Evolutionary conservation across 30 jellyfish, hydroid and myxozoan genomes (phyloP), one percentile per base, ranked within the genome.

Genomic region (Pelagia noctiluca): DNA sequence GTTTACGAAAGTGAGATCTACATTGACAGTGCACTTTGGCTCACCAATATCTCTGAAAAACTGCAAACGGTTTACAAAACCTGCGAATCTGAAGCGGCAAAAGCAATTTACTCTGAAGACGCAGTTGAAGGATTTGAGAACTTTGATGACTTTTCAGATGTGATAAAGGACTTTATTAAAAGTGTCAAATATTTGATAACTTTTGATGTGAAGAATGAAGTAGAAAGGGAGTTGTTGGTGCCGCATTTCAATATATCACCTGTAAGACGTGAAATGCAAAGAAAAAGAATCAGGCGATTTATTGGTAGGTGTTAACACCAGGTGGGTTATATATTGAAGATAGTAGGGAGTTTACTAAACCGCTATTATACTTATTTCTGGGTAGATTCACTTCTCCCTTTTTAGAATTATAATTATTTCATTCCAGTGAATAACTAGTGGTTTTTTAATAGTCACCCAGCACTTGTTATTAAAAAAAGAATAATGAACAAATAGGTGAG

Each of bases 141-240:
- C 1, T 54, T 80, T 65, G 90, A 65, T 35, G 84, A 66, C 33
- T 80, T 65, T 8, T 66, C 90, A 65, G 90, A 66, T 66, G 79
- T 80, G 3, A 30, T 80, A 30, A 62, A 50, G 50, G 90, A 80
- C 67, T 24, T 80, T 52, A 80, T 80, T 18, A 80, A 80, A 53
- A 64, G 72, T 0, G 33, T 80, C 61, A 80, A 80, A 66, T 75
- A 65, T 8, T 63, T 80, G 35, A 53, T 65, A 3, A 80, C 83
- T 0, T 80, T 64, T 66, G 84, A 80, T 21, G 68, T 50, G 3
- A 66, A 46, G 18, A 48, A 34, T 54, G 63, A 47, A 37, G 77
- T 66, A 29, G 78, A 80, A 22, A 77, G 67, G 7, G 90, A 65
- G 68, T 8, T 80, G 3, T 62, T 64, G 69, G 64, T 42, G 10